Evolutionary conservation across 2,113 vertebrate species (phyloP), one percentile per base, ranked within the genome.

Genomic region (Euleptes europaea): DNA sequence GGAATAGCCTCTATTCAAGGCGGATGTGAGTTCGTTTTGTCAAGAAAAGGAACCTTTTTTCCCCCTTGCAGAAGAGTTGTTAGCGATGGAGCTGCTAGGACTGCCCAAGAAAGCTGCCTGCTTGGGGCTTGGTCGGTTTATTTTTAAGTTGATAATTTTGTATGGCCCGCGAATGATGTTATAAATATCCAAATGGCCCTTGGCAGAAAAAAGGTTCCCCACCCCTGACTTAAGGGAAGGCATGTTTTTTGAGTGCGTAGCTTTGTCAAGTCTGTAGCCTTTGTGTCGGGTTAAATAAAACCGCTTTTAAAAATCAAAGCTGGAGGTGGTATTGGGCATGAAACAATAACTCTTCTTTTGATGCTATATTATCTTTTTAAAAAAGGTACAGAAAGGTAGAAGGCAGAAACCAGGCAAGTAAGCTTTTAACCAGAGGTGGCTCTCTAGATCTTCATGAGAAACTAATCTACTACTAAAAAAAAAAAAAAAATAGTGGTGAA

Each of bases 351-450:
- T 85, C 90, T 91, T 87, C 86, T 94, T 94, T 94, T 95, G 84
- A 91, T 93, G 57, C 80, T 96, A 33, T 95, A 91, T 91, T 93
- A 82, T 96, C 88, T 96, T 94, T 94, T 92, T 73, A 90, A 96
- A 94, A 95, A 96, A 95, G 92, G 91, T 96, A 95, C 91, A 94
- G 93, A 94, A 94, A 95, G 94, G 70, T 90, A 95, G 93, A 93
- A 95, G 92, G 91, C 88, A 94, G 84, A 95, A 94, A 86, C 38
- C 93, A 95, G 92, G 92, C 93, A 96, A 94, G 94, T 96, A 92
- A 63, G 93, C 92, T 86, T 86, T 95, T 91, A 90, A 94, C 82
- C 82, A 76, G 86, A 90, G 88, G 81, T 80, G 84, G 89, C 51
- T 92, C 91, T 94, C 78, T 92, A 94, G 93, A 82, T 95, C 84